Evolutionary conservation across 2,113 vertebrate species (phyloP).

Genomic region (human): DNA sequence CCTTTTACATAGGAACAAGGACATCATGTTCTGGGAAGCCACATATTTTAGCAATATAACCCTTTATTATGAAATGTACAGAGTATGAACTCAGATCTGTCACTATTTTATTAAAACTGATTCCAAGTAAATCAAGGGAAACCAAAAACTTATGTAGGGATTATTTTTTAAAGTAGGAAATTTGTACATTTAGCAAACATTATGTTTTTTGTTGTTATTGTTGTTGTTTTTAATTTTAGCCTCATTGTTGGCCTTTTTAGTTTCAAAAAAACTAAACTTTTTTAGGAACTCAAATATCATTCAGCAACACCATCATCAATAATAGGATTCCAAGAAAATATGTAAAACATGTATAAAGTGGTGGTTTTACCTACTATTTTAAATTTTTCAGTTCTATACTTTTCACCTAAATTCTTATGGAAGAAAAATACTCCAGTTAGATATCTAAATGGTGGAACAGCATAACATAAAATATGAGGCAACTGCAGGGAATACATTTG

Average conservation of each 20-base stretch:
- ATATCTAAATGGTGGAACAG: background rate
- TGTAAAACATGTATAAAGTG: background rate
- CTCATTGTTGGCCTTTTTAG: background rate
- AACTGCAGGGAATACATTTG: background rate
- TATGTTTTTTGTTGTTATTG: background rate
- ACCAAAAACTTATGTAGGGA: background rate
- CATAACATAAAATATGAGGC: background rate
- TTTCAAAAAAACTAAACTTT: background rate
- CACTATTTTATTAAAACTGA: background rate
- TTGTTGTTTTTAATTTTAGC: background rate
- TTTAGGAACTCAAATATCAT: background rate
- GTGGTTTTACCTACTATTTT: background rate
- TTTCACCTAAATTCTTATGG: background rate
- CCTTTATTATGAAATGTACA: background rate
- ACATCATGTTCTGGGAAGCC: background rate
- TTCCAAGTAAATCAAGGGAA: background rate
- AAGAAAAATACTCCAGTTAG: background rate
- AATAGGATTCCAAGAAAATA: background rate
- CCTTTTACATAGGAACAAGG: background rate
- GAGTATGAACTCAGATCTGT: background rate
- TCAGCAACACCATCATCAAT: background rate
- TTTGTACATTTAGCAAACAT: background rate
- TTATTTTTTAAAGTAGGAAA: background rate
- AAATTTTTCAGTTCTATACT: background rate
- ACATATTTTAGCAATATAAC: background rate